Evolutionary conservation across 2,888 invertebrate genomes (phyloP), one percentile per base, ranked within the genome.

Genomic region (Selenia dentaria): DNA sequence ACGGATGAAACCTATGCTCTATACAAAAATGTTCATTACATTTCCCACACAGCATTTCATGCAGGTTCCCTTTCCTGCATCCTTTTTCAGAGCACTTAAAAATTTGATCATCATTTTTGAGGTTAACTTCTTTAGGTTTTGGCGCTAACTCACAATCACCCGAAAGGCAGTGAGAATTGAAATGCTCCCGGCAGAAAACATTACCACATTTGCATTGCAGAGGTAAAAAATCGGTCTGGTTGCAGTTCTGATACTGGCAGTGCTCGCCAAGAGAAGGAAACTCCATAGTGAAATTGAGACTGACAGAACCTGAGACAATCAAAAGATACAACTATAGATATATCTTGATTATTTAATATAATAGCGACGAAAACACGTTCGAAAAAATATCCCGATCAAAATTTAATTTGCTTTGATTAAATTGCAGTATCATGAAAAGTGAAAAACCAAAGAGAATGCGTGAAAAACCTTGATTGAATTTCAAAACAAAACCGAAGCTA

Each of bases 151-250:
- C 76, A 37, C 91, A 91, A 11, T 72, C 64, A 46, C 94, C 95
- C 2, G 86, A 79, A 41, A 92, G 90, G 16, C 91, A 85, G 51
- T 92, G 92, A 0, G 82, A 71, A 24, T 88, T 86, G 65, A 93
- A 93, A 79, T 96, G 96, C 24, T 93, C 91, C 34, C 93, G 92
- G 69, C 96, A 96, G 70, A 93, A 95, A 10, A 91, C 78, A 45
- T 85, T 81, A 0, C 85, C 84, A 70, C 96, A 96, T 61, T 90
- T 82, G 66, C 96, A 96, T 39, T 89, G 83, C 3, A 94, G 80
- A 0, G 95, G 95, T 31, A 96, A 83, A 74, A 96, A 96, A 76
- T 96, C 95, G 16, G 93, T 87, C 66, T 93, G 93, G 57, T 94
- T 93, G 68, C 96, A 96, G 26, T 83, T 76, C 36, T 83, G 65